phyloP scores from a whole-genome alignment of 2,113 vertebrate species.

The Sebastes schlegelii region DNA sequence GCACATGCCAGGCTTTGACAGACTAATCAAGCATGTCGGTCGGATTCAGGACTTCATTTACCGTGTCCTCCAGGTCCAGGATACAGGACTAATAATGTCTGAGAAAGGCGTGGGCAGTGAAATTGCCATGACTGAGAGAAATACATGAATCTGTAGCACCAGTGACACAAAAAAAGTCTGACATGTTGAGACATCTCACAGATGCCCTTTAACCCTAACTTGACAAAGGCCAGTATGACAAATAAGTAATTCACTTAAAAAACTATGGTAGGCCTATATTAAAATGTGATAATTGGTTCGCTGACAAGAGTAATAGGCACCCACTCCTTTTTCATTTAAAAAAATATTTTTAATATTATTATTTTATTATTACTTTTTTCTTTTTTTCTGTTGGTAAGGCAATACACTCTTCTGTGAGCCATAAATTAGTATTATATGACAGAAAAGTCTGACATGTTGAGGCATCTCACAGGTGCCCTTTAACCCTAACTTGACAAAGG shows the following conservation, averaged over 20 bases:
- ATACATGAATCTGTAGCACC: conserved; percentile 46
- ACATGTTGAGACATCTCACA: conserved; percentile 45
- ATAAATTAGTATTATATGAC: too few relatives aligned
- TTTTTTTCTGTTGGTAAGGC: too few relatives aligned
- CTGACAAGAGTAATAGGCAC: too few relatives aligned
- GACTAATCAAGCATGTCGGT: conserved; percentile 76
- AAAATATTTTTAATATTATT: too few relatives aligned
- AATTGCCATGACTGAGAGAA: conserved; percentile 63
- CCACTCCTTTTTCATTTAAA: too few relatives aligned
- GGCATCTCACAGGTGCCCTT: conserved; percentile 51
- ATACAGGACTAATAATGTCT: conserved; percentile 60
- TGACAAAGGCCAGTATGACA: background rate
- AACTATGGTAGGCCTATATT: background rate
- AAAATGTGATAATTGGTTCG: background rate
- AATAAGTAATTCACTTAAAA: background rate
- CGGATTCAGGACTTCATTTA: conserved; percentile 70
- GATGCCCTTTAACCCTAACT: conserved; percentile 26
- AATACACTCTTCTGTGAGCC: too few relatives aligned
- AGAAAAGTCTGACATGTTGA: background rate
- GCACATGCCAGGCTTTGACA: conserved; percentile 76
- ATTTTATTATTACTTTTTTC: too few relatives aligned
- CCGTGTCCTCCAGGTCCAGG: conserved; percentile 69
- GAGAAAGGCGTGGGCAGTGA: conserved; percentile 73
- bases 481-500: background rate
- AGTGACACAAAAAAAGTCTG: conserved; percentile 42